Base-by-base conservation (phyloP, 2,797 vertebrate species). In the Rhyacichthys aspro region DNA sequence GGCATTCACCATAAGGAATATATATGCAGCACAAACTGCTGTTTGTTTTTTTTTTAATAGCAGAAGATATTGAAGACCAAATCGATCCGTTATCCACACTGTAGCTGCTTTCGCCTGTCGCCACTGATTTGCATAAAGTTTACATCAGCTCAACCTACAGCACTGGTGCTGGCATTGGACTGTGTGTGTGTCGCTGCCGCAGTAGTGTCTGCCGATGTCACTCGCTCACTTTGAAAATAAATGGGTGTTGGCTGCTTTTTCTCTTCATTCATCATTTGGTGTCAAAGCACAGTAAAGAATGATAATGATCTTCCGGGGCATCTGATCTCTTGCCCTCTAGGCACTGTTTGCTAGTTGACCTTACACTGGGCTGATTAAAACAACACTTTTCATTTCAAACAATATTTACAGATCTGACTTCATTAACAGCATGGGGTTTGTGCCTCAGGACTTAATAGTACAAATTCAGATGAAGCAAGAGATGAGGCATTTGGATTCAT, bases 261-360 rank as follows among this genome's bases (percentile, higher is more conserved):
- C 65, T 50, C 66, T 61, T 62, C 70, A 77, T 85, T 69, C 63
- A 70, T 79, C 70, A 62, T 57, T 42, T 38, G 57, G 33, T 74
- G 63, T 72, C 60, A 39, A 59, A 57, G 73, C 62, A 52, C 55
- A 67, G 62, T 59, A 43, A 68, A 38, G 62, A 67, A 76, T 63
- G 37, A 72, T 72, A 67, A 75, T 59, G 58, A 58, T 81, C 69
- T 72, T 74, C 69, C 11, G 19, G 48, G 44, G 54, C 58, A 63
- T 65, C 59, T 41, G 34, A 46, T 48, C 41, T 32, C 32, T 28
- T 7, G 63, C 50, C 41, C 67, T 36, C 48, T 10, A 57, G 50
- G 34, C 67, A 43, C 32, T 18, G 46, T 52, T 60, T 11, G 59
- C 55, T 56, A 48, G 54, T 55, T 37, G 37, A 64, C 55, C 63